Conservation (phyloP, 92 coral and sea anemone genomes). For the Epizoanthus scotinus region DNA sequence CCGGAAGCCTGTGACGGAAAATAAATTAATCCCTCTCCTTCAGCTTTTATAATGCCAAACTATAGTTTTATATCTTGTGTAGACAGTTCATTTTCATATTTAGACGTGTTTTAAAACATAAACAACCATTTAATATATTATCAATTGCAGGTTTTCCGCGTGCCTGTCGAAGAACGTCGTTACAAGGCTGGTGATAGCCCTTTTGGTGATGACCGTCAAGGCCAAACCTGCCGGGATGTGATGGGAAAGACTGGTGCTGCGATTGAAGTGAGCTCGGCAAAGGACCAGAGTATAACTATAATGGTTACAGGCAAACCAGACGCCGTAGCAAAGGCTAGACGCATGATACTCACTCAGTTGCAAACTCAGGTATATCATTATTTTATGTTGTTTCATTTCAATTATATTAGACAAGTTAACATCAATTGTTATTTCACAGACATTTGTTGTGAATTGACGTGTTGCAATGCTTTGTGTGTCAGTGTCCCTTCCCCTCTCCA, state of each 20-base stretch:
- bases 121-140: no score
- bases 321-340: constrained; percentile 91
- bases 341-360: constrained; percentile 86
- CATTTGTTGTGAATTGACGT: no score
- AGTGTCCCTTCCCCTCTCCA: no score
- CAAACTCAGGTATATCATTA: constrained; percentile 83
- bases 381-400: background rate
- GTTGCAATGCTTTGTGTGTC: no score
- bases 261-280: constrained; percentile 94
- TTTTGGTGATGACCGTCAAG: constrained; percentile 90
- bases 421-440: no score
- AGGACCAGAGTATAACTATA: constrained; percentile 93
- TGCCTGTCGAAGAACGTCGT: constrained; percentile 94
- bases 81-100: no score
- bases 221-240: constrained; percentile 92
- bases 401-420: background rate
- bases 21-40: no score
- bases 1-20: no score
- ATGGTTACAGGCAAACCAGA: constrained; percentile 98
- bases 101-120: no score
- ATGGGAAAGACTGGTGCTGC: constrained; percentile 95
- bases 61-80: no score
- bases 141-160: constrained; percentile 79
- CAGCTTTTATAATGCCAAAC: no score
- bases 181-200: constrained; percentile 86